Evolutionary conservation across 53 echinoderm and acorn worm genomes (phyloP), one percentile per base, ranked within the genome.

Genomic region (Holothuria scabra): DNA sequence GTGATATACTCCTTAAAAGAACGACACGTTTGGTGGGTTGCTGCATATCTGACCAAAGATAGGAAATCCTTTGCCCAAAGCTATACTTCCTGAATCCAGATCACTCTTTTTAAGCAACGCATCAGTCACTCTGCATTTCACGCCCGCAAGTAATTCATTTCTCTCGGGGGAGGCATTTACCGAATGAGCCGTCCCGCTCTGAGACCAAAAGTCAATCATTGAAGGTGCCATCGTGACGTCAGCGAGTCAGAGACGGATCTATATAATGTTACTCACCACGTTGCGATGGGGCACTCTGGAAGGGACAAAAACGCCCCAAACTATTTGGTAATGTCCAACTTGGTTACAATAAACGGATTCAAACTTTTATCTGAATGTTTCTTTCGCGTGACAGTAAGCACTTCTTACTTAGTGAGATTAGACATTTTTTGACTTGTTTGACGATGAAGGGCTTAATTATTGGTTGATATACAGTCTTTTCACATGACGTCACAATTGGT

Each of bases 71-170:
- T 19, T 41, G 69, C 38, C 20, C 20, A 69, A 12, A n/a, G 34
- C 34, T 21, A n/a, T n/a, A 41, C 69, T 22, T 41, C n/a, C 38
- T 38, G 20, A 69, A 18, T 69, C 34, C 69, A n/a, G 44, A 69
- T 69, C 31, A 69, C 23, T 41, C 44, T 32, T 41, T 41, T 22
- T 38, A 69, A 69, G 69, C 69, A 38, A 69, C 38, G 69, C 69
- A 69, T 69, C 69, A 41, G 69, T 33, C 69, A 69, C 32, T 69
- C 34, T 19, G 34, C 69, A 69, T 69, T 69, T 69, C 69, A 69
- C 69, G 69, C 69, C 31, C 25, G n/a, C 24, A 46, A 46, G 56
- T 78, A 23, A 59, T 59, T 57, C 79, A 57, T 59, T 31, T 55
- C 38, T 41, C 69, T 32, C 12, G 4, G 69, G 38, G 69, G 69